Evolutionary conservation across 2,888 invertebrate species (phyloP), one percentile per base, ranked within the genome.

Genomic region (Oasisia sp.): DNA sequence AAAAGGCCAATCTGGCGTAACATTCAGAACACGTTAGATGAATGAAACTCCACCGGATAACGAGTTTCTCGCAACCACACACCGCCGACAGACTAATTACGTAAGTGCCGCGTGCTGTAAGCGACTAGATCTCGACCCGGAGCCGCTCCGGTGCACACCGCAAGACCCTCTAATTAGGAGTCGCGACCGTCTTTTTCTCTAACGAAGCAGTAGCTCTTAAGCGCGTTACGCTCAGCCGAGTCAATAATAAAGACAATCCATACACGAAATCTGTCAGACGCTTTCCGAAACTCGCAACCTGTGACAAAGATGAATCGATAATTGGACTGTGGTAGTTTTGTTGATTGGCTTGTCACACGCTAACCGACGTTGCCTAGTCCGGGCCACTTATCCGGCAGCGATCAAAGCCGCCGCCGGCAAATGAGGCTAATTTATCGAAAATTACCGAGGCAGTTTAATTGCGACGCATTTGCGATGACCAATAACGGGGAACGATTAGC

Each of bases 241-340:
- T 74, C 74, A 74, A 74, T 74, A 74, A 74, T 74, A 74, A 5
- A 74, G 74, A 74, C 74, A 74, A 74, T 74, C 74, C 74, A 74
- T 74, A 74, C 74, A 74, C 74, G 74, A 74, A 74, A 74, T 74
- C 74, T 74, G 74, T 74, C 74, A 74, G 74, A 74, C 74, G 74
- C 74, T 74, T 74, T 74, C 74, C 74, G 74, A 27, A 74, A 74
- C 74, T 74, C 74, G 74, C 27, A 74, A 74, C 74, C 7, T 74
- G 74, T 74, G 27, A 74, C 74, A 74, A 74, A 74, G 74, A 74
- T 74, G 27, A 74, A 74, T 74, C 74, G 74, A 74, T 74, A 74
- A 74, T 74, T 74, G 74, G 74, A 74, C 74, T 7, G 19, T 74
- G 74, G 74, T 74, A 74, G 74, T 74, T 27, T 74, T 74, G 74